Evolutionary conservation across 2,888 invertebrate genomes (phyloP), one percentile per base, ranked within the genome.

Genomic region (Omphaloscelis lunosa): DNA sequence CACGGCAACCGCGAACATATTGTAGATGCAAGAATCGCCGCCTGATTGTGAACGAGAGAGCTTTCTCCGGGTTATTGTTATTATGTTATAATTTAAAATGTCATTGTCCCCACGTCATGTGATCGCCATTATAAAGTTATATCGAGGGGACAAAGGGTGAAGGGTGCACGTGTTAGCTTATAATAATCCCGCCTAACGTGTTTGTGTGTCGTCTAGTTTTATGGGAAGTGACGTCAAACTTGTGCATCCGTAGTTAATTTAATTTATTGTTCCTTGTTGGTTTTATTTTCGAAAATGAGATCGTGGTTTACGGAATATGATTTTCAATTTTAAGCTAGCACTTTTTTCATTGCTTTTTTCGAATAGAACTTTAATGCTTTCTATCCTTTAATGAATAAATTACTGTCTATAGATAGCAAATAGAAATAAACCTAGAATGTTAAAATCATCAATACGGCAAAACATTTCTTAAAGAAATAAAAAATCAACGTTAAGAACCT

Each of bases 41-140:
- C 83, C 91, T 95, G 85, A 88, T 89, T 90, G 88, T 86, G 83
- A 83, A 86, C 82, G 73, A 79, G 77, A 71, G 72, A 78, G 71
- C 72, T 88, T 83, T 83, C 86, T 84, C 87, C 75, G 71, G 34
- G 67, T 74, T 80, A 86, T 88, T 91, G 90, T 91, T 91, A 91
- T 91, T 93, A 92, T 93, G 93, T 92, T 92, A 95, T 93, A 94
- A 95, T 95, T 96, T 95, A 94, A 96, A 96, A 93, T 93, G 92
- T 91, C 92, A 95, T 95, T 95, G 95, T 95, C 90, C 92, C 85
- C 62, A 76, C 81, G 83, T 88, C 87, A 81, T 88, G 85, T 86
- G 88, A 86, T 85, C 86, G 91, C 92, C 88, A 88, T 91, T 93
- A 92, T 93, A 93, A 92, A 93, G 89, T 93, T 93, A 92, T 93